These are phyloP conservation scores for Myotis lucifugus DNA, from an alignment of 2,113 vertebrate species.

Conservation along the genomic window DNA sequence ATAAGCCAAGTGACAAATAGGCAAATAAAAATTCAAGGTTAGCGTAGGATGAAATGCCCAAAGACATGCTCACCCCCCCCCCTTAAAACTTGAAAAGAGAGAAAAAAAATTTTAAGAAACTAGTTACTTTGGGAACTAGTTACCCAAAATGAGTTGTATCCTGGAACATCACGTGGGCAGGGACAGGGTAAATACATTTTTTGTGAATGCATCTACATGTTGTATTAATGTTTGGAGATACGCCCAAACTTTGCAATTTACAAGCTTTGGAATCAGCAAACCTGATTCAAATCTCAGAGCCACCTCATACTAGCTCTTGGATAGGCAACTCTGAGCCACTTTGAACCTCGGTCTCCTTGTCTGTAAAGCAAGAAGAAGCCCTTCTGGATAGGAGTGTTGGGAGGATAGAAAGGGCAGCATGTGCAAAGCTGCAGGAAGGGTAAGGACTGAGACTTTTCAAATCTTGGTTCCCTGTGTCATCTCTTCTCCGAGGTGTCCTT, in stretches of 20 bases:
- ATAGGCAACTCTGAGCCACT: background rate
- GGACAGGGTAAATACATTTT: background rate
- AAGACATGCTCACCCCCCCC: background rate
- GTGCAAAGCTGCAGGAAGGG: background rate
- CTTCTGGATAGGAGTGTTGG: background rate
- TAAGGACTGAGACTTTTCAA: background rate
- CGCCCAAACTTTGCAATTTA: background rate
- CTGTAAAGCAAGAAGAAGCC: background rate
- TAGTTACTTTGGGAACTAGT: background rate
- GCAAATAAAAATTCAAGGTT: conserved; percentile 11
- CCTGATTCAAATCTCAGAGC: background rate
- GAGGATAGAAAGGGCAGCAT: background rate
- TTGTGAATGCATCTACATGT: background rate
- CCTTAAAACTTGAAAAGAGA: conserved; percentile 8
- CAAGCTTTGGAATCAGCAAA: background rate
- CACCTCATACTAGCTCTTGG: background rate
- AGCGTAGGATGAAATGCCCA: background rate
- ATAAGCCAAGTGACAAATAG: background rate
- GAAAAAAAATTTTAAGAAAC: background rate
- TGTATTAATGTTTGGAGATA: background rate
- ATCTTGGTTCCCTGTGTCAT: background rate
- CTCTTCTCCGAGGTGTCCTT: background rate
- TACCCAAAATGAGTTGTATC: background rate
- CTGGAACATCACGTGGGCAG: background rate
- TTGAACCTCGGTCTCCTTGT: background rate